Evolutionary conservation across 2,797 vertebrate species (phyloP).

Genomic region (Sphenodon punctatus): DNA sequence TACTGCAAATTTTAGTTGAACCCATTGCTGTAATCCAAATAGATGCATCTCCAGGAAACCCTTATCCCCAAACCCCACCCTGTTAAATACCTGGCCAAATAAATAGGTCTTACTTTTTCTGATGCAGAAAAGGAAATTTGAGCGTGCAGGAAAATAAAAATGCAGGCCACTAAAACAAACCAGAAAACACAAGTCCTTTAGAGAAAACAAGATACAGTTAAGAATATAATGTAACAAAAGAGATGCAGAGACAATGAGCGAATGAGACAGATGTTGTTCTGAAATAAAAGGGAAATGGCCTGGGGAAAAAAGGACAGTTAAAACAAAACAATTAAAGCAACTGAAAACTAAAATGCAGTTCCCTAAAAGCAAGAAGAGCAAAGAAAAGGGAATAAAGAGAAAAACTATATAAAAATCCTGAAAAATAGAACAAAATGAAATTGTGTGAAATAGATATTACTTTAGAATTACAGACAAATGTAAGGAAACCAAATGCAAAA

Average conservation of each 20-base stretch:
- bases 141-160: neutral
- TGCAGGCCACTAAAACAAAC: neutral
- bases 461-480: neutral
- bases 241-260: neutral
- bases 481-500: no score
- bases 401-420: neutral
- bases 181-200: neutral
- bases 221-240: slow-evolving; percentile 1
- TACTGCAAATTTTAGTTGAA: no score
- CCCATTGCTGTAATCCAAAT: no score
- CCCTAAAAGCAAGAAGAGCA: neutral
- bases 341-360: neutral
- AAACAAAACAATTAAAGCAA: neutral
- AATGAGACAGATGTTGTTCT: neutral
- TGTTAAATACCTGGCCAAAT: no score
- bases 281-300: neutral
- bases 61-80: no score
- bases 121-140: neutral
- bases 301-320: neutral
- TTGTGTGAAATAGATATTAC: neutral
- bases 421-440: neutral
- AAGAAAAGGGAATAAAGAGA: neutral
- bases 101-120: no score
- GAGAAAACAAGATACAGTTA: neutral
- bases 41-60: no score